These are phyloP conservation scores for Megastigmus dorsalis DNA, from an alignment of 2,888 invertebrate species.

Conservation along the genomic window DNA sequence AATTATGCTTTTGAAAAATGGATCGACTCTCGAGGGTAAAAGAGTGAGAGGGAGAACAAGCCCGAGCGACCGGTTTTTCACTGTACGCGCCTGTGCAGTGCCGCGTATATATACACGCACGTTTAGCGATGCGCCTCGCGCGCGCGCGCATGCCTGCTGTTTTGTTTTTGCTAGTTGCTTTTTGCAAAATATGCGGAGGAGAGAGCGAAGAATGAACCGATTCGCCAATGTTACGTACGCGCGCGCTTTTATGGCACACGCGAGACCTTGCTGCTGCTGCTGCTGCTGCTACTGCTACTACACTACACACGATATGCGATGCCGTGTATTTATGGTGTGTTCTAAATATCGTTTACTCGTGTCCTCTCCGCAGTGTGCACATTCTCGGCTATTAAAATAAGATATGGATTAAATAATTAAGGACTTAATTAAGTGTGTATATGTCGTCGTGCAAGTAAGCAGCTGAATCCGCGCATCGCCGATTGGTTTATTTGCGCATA, in stretches of 20 bases:
- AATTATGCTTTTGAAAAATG: slow-evolving; percentile 74
- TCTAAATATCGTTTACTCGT: slow-evolving; percentile 4
- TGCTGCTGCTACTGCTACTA: too few relatives aligned
- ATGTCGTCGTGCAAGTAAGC: too few relatives aligned
- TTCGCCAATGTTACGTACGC: slow-evolving; percentile 5
- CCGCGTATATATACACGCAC: too few relatives aligned
- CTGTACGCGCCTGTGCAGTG: neutral
- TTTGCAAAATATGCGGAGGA: neutral
- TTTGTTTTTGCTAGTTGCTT: neutral
- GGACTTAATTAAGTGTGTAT: slow-evolving; percentile 6
- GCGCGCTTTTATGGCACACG: neutral
- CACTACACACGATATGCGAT: neutral
- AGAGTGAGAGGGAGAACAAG: neutral
- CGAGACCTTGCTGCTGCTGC: too few relatives aligned
- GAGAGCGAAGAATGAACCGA: neutral
- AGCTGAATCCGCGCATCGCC: too few relatives aligned
- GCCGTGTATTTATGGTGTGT: slow-evolving; percentile 15
- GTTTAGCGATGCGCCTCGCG: slow-evolving; percentile 22
- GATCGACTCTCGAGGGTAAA: slow-evolving; percentile 55
- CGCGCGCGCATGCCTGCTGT: neutral
- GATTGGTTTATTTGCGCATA: too few relatives aligned
- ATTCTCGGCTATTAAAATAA: neutral
- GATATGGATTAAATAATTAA: slow-evolving; percentile 24
- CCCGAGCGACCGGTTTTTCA: slow-evolving; percentile 61
- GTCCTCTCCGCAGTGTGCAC: too few relatives aligned